Base-by-base conservation (phyloP, 2,888 invertebrate species). In the Gari tellinella region DNA sequence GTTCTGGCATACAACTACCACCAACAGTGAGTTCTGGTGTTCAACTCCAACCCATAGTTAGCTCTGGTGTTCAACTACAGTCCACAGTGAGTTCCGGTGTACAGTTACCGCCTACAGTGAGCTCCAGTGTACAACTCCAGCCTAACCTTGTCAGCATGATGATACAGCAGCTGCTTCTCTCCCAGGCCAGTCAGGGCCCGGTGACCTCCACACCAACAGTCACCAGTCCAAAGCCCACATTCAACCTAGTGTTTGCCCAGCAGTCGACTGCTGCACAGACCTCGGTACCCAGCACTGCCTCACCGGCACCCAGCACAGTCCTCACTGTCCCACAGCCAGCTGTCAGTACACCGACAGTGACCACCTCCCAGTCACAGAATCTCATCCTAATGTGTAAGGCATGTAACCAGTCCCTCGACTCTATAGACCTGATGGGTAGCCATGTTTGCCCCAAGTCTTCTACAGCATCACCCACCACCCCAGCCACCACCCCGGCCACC, bases 161-260 rank as follows among this genome's bases (percentile, higher is more conserved):
- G 23, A 15, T 25, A 10, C 49, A 23, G 21, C 25, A 23, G 15
- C 21, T 23, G 49, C 17, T 23, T 21, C 19, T 25, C 7, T 25
- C 49, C 5, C 4, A 23, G 19, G 15, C 23, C 8, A 3, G 49
- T 15, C 8, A 8, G 4, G 21, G 7, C 5, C 23, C 49, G 25
- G 19, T 15, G 8, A 23, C 25, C 17, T 49, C 49, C 10, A 21
- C 48, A 19, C 5, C 48, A 49, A 19, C 45, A 45, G 45, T 21
- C 10, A 21, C 21, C 8, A 49, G 23, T 49, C 52, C 19, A 41
- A 64, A 64, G 23, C 64, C 64, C 10, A 64, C 64, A 12, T 64
- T 64, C 23, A 64, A 64, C 31, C 37, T 64, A 19, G 64, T 64
- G 7, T 41, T 64, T 26, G 46, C 55, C 15, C 63, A 43, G 15